phyloP scores from a whole-genome alignment of 2,113 vertebrate genomes.

The Tapirus terrestris region DNA sequence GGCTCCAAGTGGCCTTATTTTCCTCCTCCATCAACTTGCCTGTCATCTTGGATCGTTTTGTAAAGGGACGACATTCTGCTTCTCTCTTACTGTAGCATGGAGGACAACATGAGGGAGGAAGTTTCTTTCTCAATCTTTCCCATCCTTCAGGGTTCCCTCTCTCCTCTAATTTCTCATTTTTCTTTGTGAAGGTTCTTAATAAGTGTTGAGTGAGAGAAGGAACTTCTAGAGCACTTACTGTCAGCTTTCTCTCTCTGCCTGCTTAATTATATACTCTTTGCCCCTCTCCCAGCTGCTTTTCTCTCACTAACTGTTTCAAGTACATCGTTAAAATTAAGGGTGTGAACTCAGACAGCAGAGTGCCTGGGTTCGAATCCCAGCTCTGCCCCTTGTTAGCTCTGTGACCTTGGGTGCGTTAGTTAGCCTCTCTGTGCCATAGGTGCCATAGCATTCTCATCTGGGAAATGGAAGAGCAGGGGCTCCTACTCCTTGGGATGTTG shows the following conservation, averaged over 20 bases:
- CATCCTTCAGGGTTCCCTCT: background rate
- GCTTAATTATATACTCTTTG: background rate
- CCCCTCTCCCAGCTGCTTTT: background rate
- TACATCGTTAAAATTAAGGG: background rate
- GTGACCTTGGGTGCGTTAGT: background rate
- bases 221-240: fast-evolving
- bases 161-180: background rate
- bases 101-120: constrained; percentile 46
- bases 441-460: background rate
- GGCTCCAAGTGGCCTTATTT: constrained; percentile 54
- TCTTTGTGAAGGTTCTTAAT: background rate
- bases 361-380: background rate
- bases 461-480: background rate
- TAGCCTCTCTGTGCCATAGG: background rate
- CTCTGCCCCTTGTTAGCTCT: background rate
- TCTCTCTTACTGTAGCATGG: background rate
- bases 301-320: background rate
- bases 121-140: background rate
- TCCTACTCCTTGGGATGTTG: background rate
- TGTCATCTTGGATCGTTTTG: constrained; percentile 76
- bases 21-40: constrained; percentile 72
- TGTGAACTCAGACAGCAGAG: too few relatives aligned
- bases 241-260: background rate
- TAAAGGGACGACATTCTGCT: constrained; percentile 58
- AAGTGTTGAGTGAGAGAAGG: background rate